Evolutionary conservation across 2,113 vertebrate species (phyloP).

Genomic region (Polypterus bichir): DNA sequence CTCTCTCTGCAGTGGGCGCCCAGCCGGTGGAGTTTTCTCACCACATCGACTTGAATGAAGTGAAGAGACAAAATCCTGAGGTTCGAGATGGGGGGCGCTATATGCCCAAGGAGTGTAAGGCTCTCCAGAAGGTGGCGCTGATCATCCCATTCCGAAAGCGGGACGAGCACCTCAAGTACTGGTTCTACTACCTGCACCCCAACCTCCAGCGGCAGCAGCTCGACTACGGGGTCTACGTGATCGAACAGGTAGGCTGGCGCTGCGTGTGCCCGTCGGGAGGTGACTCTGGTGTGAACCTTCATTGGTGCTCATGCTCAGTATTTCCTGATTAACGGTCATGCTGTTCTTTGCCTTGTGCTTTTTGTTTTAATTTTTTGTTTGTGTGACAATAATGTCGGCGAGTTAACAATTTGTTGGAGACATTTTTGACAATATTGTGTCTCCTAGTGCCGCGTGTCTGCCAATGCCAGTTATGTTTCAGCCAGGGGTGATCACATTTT

Average conservation of each 20-base stretch:
- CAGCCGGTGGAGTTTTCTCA: conserved; percentile 52
- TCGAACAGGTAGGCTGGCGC: conserved; percentile 58
- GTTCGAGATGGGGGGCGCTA: conserved; percentile 52
- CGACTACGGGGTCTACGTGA: conserved; percentile 65
- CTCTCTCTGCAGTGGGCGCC: conserved; percentile 39
- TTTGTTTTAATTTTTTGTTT: too few relatives aligned
- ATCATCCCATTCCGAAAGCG: conserved; percentile 70
- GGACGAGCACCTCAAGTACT: conserved; percentile 64
- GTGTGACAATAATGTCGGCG: too few relatives aligned
- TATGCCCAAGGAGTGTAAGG: conserved; percentile 46
- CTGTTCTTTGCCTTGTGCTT: too few relatives aligned
- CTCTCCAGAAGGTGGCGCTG: conserved; percentile 66
- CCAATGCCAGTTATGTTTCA: too few relatives aligned
- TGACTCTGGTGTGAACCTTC: not conserved
- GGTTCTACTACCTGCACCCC: conserved; percentile 65
- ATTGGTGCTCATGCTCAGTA: not conserved
- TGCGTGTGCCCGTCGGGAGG: not conserved
- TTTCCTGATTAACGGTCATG: too few relatives aligned
- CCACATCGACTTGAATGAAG: conserved; percentile 43
- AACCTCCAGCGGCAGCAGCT: conserved; percentile 64
- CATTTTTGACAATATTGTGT: too few relatives aligned
- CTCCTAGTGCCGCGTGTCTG: too few relatives aligned
- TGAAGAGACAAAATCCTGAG: conserved; percentile 42
- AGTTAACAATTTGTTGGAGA: too few relatives aligned
- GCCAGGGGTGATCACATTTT: too few relatives aligned